Percentiles rank a stretch among this genome's conserved stretches.
Conservation (phyloP, 2,888 invertebrate genomes). For the Drosophila gaucha region DNA sequence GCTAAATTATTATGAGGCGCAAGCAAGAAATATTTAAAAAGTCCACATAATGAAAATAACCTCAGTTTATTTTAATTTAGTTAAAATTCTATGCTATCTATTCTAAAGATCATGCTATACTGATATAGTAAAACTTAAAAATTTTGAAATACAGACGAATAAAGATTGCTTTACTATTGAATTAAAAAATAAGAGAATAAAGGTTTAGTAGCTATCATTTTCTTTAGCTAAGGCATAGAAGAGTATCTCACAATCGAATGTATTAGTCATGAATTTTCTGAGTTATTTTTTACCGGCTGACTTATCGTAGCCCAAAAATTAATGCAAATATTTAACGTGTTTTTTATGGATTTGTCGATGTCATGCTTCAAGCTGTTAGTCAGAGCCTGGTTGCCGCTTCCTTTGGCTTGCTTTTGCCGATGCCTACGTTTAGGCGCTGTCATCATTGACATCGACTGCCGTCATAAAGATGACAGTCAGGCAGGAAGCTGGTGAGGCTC, state of each 20-base stretch:
- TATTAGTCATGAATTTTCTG: not conserved
- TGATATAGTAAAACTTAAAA: too few relatives aligned
- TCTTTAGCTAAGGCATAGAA: too few relatives aligned
- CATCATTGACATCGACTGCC: constrained; percentile 52
- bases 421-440: constrained; percentile 59
- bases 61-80: too few relatives aligned
- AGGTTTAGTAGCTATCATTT: too few relatives aligned
- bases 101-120: too few relatives aligned
- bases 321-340: constrained; percentile 77
- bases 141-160: too few relatives aligned
- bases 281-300: constrained; percentile 25
- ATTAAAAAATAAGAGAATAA: too few relatives aligned
- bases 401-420: constrained; percentile 2
- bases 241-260: constrained; percentile 1
- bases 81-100: too few relatives aligned
- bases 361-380: constrained; percentile 40
- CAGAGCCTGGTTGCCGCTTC: not conserved
- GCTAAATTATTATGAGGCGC: too few relatives aligned
- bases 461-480: constrained; percentile 47
- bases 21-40: too few relatives aligned
- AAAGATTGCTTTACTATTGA: too few relatives aligned
- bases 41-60: too few relatives aligned
- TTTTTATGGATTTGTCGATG: constrained; percentile 74
- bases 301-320: constrained; percentile 56
- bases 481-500: constrained; percentile 11